Evolutionary conservation across 2,797 vertebrate species (phyloP).

Genomic region (Malurus leucopterus): DNA sequence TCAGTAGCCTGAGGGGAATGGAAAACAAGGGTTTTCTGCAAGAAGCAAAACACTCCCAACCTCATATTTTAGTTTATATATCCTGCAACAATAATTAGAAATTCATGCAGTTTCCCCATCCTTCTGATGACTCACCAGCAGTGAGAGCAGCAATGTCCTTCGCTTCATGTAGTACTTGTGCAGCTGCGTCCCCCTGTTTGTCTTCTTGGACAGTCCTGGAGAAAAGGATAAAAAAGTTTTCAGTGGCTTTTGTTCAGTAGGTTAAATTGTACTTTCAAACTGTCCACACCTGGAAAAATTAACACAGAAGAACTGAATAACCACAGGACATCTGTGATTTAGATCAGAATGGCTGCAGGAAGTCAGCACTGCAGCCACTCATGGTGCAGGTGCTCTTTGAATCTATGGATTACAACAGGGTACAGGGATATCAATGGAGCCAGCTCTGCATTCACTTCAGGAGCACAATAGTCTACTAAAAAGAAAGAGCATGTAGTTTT

Average conservation of each 20-base stretch:
- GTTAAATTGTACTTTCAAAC: not conserved
- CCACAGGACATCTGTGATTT: not conserved
- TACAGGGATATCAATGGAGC: not conserved
- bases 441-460: not conserved
- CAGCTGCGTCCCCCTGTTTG: constrained; percentile 91
- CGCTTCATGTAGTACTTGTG: constrained; percentile 99
- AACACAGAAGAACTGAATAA: not conserved
- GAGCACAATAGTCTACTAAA: not conserved
- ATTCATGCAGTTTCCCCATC: not conserved
- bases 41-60: not conserved
- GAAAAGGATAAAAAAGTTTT: not conserved
- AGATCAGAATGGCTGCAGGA: not conserved
- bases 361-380: not conserved
- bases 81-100: not conserved
- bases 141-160: constrained; percentile 85
- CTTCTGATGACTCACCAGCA: constrained; percentile 78
- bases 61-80: not conserved
- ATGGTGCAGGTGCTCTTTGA: not conserved
- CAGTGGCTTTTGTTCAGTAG: not conserved
- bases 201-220: constrained; percentile 92
- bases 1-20: constrained; percentile 84
- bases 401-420: not conserved
- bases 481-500: not conserved
- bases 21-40: not conserved
- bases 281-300: not conserved